Evolutionary conservation across 2,888 invertebrate species (phyloP).

Genomic region (Drosophila suboccidentalis): DNA sequence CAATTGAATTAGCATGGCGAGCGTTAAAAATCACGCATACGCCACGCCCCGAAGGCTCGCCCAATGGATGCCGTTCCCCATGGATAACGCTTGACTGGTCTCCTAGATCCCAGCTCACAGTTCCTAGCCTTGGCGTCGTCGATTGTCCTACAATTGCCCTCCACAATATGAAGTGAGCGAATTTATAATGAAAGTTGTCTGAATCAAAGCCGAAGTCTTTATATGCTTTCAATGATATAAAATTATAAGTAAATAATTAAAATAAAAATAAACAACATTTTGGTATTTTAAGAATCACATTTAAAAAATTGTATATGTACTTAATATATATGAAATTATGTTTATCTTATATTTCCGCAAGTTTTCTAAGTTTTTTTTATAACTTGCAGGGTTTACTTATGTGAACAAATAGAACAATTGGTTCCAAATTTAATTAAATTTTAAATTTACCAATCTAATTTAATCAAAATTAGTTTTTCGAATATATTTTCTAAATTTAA

Average conservation of each 20-base stretch:
- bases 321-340: too few relatives aligned
- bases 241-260: background rate
- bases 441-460: too few relatives aligned
- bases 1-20: slow-evolving; percentile 79
- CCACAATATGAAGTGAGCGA: slow-evolving; percentile 47
- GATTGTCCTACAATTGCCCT: slow-evolving; percentile 78
- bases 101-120: slow-evolving; percentile 2
- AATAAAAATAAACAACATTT: background rate
- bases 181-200: slow-evolving; percentile 17
- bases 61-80: slow-evolving; percentile 44
- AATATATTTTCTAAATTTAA: too few relatives aligned
- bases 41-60: slow-evolving; percentile 51
- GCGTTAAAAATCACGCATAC: slow-evolving; percentile 79
- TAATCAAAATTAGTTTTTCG: too few relatives aligned
- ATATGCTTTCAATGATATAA: slow-evolving; percentile 22
- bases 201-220: slow-evolving; percentile 19
- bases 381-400: too few relatives aligned
- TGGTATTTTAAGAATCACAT: background rate
- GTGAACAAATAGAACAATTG: too few relatives aligned
- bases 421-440: too few relatives aligned
- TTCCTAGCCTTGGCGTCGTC: slow-evolving; percentile 13
- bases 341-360: too few relatives aligned
- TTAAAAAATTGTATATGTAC: too few relatives aligned
- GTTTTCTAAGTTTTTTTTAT: too few relatives aligned
- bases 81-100: slow-evolving; percentile 40